Evolutionary conservation across 2,113 vertebrate species (phyloP), one percentile per base, ranked within the genome.

Genomic region (Phodopus roborovskii): DNA sequence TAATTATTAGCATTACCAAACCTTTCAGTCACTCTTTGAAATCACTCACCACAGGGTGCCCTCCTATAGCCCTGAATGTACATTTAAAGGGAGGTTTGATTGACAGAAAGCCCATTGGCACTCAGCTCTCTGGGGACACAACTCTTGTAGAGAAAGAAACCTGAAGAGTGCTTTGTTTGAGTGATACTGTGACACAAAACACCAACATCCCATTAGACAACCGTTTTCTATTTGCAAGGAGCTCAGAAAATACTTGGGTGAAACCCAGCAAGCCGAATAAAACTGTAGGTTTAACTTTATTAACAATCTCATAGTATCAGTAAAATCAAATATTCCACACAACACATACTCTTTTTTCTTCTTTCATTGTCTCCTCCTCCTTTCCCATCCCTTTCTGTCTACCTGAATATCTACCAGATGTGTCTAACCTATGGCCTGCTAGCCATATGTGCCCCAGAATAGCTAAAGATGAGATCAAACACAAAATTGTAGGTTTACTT

Each of bases 1-100:
- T 89, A 95, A 94, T 97, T 96, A 97, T 96, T 96, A 94, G 62
- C 92, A 92, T 97, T 96, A 91, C 85, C 45, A 28, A 56, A 33
- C 88, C 75, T 70, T 64, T n/a, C 53, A 96, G 92, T 66, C 77
- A 58, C 19, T 86, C 77, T 94, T 89, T 53, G 45, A 87, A 94
- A 94, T 96, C 15, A 26, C 48, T 58, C 88, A 56, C 91, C 56
- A 11, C 81, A 71, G 86, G 88, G 26, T 16, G 58, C n/a, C 58
- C 71, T 89, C 48, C 74, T 15, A 16, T 15, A 87, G 62, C 68
- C 74, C 24, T 73, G 62, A 90, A 62, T 64, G 88, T 83, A 58
- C 62, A 17, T 88, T 95, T 82, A 71, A 68, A 92, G 75, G 81
- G 19, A 84, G 45, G 6, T 88, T 64, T 95, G 90, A 94, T n/a